Base-by-base conservation (phyloP, 2,113 vertebrate genomes). In the Laticauda colubrina region DNA sequence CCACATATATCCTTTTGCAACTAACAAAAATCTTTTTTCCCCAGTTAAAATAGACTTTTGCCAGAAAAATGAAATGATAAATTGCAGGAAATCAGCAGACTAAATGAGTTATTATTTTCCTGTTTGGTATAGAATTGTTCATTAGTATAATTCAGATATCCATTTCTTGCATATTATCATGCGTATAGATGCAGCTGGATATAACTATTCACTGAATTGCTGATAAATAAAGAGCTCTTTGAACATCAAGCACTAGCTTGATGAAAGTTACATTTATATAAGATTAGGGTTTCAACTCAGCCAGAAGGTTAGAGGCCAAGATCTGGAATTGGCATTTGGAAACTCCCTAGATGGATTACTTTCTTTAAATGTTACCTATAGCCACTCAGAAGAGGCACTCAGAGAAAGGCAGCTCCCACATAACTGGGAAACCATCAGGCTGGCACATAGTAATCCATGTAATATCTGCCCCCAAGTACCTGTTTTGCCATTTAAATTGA, bases 21-120 rank as follows among this genome's bases (percentile, higher is more conserved):
- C 34, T 20, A 43, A 26, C 48, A 61, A 88, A 69, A 91, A n/a
- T 59, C 39, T 24, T 6, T 29, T 92, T 89, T 2, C 18, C 18
- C 54, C n/a, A 0, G 0, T 69, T n/a, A 85, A 59, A 95, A 61
- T 18, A 91, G 55, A 0, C 7, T 92, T 93, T 18, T 93, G 3
- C 39, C 87, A 51, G 75, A 56, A 93, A 21, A 24, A 15, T 54
- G 75, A 93, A 94, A 29, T 8, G 34, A 34, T 81, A 81, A 59
- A 93, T 39, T 53, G 26, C 14, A 48, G 59, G n/a, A 94, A 87
- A 53, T 56, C 5, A 53, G 61, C 45, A 94, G 69, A 9, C 57
- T n/a, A 90, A 81, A 94, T 92, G 43, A 5, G 92, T 34, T 56
- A 85, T 92, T 88, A 61, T 14, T 48, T 91, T 26, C 48, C 59